Percentiles rank a stretch among this genome's conserved stretches.
phyloP scores from a whole-genome alignment of 1,140 invertebrate genomes.

The Geopemphigus sp. region DNA sequence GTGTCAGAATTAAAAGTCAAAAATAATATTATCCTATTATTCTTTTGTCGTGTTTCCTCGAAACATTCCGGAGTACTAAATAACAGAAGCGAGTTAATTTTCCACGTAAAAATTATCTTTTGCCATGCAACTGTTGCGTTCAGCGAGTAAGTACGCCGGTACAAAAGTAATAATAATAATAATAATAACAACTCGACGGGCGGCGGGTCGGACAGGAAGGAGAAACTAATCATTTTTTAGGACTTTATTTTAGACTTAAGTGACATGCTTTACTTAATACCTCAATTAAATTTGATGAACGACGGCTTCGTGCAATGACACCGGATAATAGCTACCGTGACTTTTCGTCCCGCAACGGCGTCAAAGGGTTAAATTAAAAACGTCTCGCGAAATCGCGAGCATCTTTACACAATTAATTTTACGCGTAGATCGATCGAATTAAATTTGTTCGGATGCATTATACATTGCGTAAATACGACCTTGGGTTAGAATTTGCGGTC shows the following conservation, averaged over 20 bases:
- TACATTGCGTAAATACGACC: too few species aligned
- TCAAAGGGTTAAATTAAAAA: neutral
- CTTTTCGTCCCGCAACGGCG: neutral
- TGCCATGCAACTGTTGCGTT: conserved; percentile 22
- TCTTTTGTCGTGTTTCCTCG: conserved; percentile 13
- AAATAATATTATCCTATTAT: conserved; percentile 8
- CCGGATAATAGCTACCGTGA: neutral
- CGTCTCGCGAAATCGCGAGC: too few species aligned
- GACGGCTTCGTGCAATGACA: neutral
- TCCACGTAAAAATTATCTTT: conserved; percentile 5
- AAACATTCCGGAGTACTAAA: neutral
- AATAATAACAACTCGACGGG: conserved; percentile 1
- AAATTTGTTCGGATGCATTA: too few species aligned
- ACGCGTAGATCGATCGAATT: too few species aligned
- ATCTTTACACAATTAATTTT: too few species aligned
- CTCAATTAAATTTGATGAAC: conserved; percentile 36
- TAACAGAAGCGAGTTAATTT: neutral
- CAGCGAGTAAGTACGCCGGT: neutral
- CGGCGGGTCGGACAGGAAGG: neutral
- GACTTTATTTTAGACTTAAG: neutral
- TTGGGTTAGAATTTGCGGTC: neutral
- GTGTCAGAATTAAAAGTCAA: neutral
- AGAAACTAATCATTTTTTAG: conserved; percentile 28
- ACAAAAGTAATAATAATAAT: conserved; percentile 16
- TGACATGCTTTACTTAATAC: conserved; percentile 28